Percentiles rank a stretch among this genome's conserved stretches.
Conservation (phyloP, 2,888 invertebrate genomes). For the Ochropacha duplaris region DNA sequence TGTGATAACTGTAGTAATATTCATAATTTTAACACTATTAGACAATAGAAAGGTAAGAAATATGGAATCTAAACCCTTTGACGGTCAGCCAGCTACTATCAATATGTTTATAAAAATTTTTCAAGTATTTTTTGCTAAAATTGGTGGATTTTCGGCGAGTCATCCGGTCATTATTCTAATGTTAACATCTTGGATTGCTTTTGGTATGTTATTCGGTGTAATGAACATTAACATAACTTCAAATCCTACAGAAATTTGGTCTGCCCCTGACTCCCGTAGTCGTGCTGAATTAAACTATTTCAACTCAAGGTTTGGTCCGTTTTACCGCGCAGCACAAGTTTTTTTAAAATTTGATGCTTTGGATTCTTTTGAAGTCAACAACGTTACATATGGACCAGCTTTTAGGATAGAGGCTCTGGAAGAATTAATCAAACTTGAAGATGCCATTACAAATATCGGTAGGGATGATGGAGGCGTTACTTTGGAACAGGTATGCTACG, state of each 20-base stretch:
- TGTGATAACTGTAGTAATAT: constrained; percentile 57
- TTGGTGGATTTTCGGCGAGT: constrained; percentile 84
- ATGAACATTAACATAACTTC: constrained; percentile 88
- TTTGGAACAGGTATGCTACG: constrained; percentile 88
- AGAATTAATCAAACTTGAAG: constrained; percentile 87
- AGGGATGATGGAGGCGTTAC: constrained; percentile 75
- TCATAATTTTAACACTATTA: constrained; percentile 49
- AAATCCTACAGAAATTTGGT: constrained; percentile 97
- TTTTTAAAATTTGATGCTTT: constrained; percentile 87
- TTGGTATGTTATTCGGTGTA: constrained; percentile 87
- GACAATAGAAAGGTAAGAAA: constrained; percentile 33
- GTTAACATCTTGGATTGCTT: constrained; percentile 82
- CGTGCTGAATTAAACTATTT: constrained; percentile 93
- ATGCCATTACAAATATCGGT: constrained; percentile 85
- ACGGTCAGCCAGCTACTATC: constrained; percentile 15
- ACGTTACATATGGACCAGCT: constrained; percentile 88
- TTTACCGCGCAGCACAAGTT: constrained; percentile 94
- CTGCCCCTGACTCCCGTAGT: constrained; percentile 90
- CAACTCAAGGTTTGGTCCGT: constrained; percentile 93
- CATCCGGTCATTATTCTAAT: constrained; percentile 86
- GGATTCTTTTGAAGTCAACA: constrained; percentile 58
- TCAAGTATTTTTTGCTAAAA: constrained; percentile 54
- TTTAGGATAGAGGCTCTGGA: constrained; percentile 89
- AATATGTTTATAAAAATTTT: constrained; percentile 49
- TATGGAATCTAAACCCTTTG: constrained; percentile 17